Base-by-base conservation (phyloP, 2,888 invertebrate species). In the Thecophora atra region DNA sequence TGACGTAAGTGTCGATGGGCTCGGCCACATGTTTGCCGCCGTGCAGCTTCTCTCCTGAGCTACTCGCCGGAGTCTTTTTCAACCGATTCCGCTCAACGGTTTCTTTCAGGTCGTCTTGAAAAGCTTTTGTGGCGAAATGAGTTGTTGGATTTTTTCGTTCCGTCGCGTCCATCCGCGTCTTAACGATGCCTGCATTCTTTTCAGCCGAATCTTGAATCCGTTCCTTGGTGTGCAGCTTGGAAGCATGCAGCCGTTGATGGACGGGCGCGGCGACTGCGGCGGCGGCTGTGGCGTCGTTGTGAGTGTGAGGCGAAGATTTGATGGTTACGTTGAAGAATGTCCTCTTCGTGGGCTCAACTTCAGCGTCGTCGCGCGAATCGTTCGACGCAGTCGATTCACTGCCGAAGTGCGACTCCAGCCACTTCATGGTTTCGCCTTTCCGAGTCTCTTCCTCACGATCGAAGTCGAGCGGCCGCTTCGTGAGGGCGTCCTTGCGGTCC, bases 361-460 rank as follows among this genome's bases (percentile, higher is more conserved):
- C 83, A n/a, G 78, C 79, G 11, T 91, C 86, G 54, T 87, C 86
- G 6, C 84, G 82, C 0, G 86, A 86, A 65, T 85, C 86, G 15
- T 93, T 93, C 0, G 94, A 94, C 0, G 93, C 93, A 17, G 91
- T 90, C 2, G 94, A 94, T 76, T 94, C 94, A 83, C 94, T 94
- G 67, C 96, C 96, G 82, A 96, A 96, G 85, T 96, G 96, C 81
- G 93, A 93, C 81, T 95, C 95, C 70, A 96, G 88, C 96, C 96
- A 96, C 87, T 95, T 95, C 76, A 94, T 94, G 0, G 95, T 96
- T 88, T 96, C 95, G 77, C 93, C 92, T 86, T 95, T 95, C 74
- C 95, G 90, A 7, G 95, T 95, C 85, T 95, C 94, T 85, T 96
- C 95, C 84, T 96, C 95, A 81, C 94, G 91, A 82, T 95, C 94